phyloP scores from a whole-genome alignment of 2,888 invertebrate genomes.

The Eupithecia centaureata region DNA sequence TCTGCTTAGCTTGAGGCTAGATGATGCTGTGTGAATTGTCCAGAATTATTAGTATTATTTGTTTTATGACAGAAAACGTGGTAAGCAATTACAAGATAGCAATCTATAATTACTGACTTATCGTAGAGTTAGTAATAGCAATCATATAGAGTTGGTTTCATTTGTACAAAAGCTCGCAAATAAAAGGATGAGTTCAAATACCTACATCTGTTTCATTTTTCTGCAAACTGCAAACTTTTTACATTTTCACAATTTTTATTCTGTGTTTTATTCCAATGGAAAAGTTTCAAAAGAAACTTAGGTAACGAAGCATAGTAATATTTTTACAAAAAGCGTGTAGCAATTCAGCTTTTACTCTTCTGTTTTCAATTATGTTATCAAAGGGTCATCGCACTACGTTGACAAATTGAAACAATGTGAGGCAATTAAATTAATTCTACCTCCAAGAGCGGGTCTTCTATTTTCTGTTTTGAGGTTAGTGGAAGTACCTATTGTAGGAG shows the following conservation, averaged over 20 bases:
- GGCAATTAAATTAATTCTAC: neutral
- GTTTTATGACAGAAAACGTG: neutral
- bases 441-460: neutral
- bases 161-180: neutral
- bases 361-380: slow-evolving; percentile 39
- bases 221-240: slow-evolving; percentile 9
- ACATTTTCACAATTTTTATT: slow-evolving; percentile 29
- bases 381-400: slow-evolving; percentile 30
- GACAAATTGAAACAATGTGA: neutral
- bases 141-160: neutral
- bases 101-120: neutral
- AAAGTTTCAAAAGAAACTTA: slow-evolving; percentile 37
- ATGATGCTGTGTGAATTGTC: too few species aligned
- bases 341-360: slow-evolving; percentile 28
- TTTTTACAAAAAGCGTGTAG: slow-evolving; percentile 25
- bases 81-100: neutral
- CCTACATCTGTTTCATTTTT: slow-evolving; percentile 9
- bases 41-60: too few species aligned
- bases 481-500: too few species aligned
- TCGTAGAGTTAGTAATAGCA: neutral
- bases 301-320: slow-evolving; percentile 31
- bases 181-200: neutral
- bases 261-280: slow-evolving; percentile 29
- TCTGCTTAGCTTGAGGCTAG: too few species aligned
- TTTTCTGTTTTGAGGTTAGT: neutral